Conservation (phyloP, 2,888 invertebrate genomes). For the Elmis aenea region DNA sequence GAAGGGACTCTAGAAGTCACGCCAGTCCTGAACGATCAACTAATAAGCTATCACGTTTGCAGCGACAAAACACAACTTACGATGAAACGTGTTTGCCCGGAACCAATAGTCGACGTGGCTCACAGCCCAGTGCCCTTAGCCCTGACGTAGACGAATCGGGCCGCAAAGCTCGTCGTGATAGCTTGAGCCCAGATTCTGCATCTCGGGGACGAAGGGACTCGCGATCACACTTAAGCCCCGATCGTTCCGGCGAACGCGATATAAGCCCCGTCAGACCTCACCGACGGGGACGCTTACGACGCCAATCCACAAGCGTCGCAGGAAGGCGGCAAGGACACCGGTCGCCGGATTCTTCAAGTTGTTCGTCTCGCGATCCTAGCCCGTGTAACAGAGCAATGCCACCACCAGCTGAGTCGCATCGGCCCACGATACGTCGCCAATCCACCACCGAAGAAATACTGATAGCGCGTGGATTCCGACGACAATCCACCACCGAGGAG, state of each 20-base stretch:
- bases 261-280: constrained; percentile 72
- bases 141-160: constrained; percentile 71
- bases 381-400: constrained; percentile 63
- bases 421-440: constrained; percentile 77
- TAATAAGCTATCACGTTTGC: constrained; percentile 50
- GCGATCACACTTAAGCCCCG: constrained; percentile 73
- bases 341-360: constrained; percentile 70
- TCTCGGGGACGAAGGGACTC: constrained; percentile 71
- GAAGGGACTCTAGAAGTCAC: constrained; percentile 61
- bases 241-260: constrained; percentile 74
- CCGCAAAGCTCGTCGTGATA: constrained; percentile 73
- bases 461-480: constrained; percentile 82
- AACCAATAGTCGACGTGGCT: constrained; percentile 64
- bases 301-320: constrained; percentile 77
- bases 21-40: constrained; percentile 63
- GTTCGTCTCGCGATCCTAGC: constrained; percentile 81
- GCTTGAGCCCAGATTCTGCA: constrained; percentile 86
- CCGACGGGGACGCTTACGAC: constrained; percentile 62
- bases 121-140: constrained; percentile 75
- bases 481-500: constrained; percentile 88
- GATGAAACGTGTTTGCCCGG: constrained; percentile 75
- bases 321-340: constrained; percentile 47
- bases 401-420: constrained; percentile 52
- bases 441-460: constrained; percentile 89
- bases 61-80: constrained; percentile 83